Percentiles rank a stretch among this genome's conserved stretches.
Evolutionary conservation across 1,140 invertebrate species (phyloP).

Genomic region (Xylocopa sonorina): DNA sequence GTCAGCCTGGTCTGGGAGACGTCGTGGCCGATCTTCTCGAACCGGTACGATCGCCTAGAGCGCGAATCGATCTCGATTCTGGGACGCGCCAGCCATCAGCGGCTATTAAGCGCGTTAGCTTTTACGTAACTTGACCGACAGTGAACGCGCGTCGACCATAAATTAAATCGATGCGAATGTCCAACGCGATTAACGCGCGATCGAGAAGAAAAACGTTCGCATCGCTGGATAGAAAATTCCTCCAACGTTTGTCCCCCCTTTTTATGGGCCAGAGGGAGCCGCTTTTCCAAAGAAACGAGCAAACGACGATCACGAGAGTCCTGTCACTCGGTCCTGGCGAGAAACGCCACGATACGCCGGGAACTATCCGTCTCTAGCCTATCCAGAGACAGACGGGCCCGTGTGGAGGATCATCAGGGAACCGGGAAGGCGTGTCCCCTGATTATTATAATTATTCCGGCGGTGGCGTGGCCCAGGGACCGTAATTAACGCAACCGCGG

Average conservation of each 20-base stretch:
- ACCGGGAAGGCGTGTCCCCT: constrained; percentile 77
- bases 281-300: constrained; percentile 20
- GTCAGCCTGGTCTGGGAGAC: constrained; percentile 36
- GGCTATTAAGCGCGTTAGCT: constrained; percentile 58
- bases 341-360: constrained; percentile 4
- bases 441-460: constrained; percentile 82
- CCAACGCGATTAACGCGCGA: too few relatives aligned
- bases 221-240: too few relatives aligned
- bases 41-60: constrained; percentile 31
- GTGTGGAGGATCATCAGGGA: background rate
- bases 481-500: constrained; percentile 81
- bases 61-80: constrained; percentile 51
- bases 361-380: constrained; percentile 69
- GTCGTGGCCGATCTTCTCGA: constrained; percentile 12
- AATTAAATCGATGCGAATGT: too few relatives aligned
- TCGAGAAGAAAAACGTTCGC: too few relatives aligned
- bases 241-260: too few relatives aligned
- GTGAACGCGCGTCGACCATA: background rate
- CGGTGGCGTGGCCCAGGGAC: constrained; percentile 63
- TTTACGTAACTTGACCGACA: constrained; percentile 39
- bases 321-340: constrained; percentile 14
- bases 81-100: constrained; percentile 17
- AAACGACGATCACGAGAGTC: constrained; percentile 57
- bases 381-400: constrained; percentile 5
- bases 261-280: too few relatives aligned